These are phyloP conservation scores for Corella eumyota DNA, from an alignment of 23 tunicate genomes.

Conservation along the genomic window DNA sequence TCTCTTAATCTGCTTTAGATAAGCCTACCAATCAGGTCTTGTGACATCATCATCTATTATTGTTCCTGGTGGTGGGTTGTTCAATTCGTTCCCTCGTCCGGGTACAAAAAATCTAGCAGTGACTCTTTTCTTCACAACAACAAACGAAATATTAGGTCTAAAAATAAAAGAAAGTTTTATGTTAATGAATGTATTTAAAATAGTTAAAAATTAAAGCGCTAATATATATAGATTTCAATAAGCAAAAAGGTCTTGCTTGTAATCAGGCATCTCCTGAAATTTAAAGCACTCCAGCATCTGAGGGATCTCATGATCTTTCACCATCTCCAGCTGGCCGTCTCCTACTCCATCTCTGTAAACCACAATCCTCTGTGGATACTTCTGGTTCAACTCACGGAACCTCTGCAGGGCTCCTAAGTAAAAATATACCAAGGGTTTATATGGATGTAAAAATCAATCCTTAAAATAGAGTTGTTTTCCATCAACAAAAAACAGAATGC, in stretches of 20 bases:
- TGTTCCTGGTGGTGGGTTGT: slow-evolving; percentile 83
- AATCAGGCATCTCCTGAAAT: slow-evolving; percentile 19
- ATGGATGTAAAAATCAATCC: neutral
- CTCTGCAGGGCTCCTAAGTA: slow-evolving; percentile 57
- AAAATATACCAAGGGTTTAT: neutral
- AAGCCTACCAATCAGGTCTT: slow-evolving; percentile 72
- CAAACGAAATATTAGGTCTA: slow-evolving; percentile 64
- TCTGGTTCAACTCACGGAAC: slow-evolving; percentile 25
- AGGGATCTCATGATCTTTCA: slow-evolving; percentile 73
- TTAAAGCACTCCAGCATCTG: slow-evolving; percentile 59
- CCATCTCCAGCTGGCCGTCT: slow-evolving; percentile 83
- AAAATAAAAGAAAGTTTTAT: neutral
- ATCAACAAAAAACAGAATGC: too few species aligned
- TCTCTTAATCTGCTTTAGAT: too few species aligned
- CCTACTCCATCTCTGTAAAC: slow-evolving; percentile 96
- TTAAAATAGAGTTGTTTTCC: neutral
- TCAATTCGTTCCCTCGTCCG: slow-evolving; percentile 15
- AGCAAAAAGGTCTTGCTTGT: slow-evolving; percentile 30
- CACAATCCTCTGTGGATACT: slow-evolving; percentile 44
- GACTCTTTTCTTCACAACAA: slow-evolving; percentile 87
- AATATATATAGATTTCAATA: neutral
- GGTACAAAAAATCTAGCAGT: slow-evolving; percentile 58
- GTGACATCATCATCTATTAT: slow-evolving; percentile 82
- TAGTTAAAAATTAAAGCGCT: too few species aligned
- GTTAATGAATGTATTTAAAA: too few species aligned